Evolutionary conservation across 2,797 vertebrate genomes (phyloP), one percentile per base, ranked within the genome.

Genomic region (Phrynocephalus forsythii): DNA sequence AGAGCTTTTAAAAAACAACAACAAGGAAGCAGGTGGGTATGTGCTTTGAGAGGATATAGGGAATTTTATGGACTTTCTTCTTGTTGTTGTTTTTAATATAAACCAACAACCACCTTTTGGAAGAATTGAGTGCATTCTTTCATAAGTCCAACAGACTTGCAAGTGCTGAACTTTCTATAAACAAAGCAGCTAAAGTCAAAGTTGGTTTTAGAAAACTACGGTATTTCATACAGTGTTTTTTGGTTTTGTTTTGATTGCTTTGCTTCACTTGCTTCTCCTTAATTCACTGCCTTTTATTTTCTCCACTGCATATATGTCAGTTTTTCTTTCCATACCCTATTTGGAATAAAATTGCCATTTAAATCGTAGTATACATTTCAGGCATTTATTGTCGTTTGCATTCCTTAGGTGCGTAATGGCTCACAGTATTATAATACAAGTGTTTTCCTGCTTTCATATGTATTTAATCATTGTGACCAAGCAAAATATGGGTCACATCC

Each of bases 401-500:
- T 88, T 86, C 89, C 89, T 88, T 88, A 90, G 72, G 38, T 89
- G 86, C 48, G 50, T 73, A 88, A 90, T 82, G 75, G 63, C 72
- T 93, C 24, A 7, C 91, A 93, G 86, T 91, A 86, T 80, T 77
- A 83, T 68, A 93, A 81, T 87, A 84, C 60, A 71, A 90, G 68
- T 90, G 83, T 90, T 93, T 93, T 91, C 87, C 86, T 16, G 72
- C 91, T 92, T 94, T 92, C 89, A 76, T 85, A 60, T 94, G 89
- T 68, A 90, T 94, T 93, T 93, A 91, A 86, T 92, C 94, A 88
- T 15, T 38, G 60, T 82, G 86, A 89, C 91, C 92, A 92, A 90
- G 93, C 90, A 96, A 94, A 92, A 93, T 84, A 69, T 91, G 88
- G 94, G 91, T 95, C 92, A 94, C 87, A 93, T 96, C 92, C 91